Evolutionary conservation across 1,140 invertebrate species (phyloP).

Genomic region (Caenorhabditis remanei): DNA sequence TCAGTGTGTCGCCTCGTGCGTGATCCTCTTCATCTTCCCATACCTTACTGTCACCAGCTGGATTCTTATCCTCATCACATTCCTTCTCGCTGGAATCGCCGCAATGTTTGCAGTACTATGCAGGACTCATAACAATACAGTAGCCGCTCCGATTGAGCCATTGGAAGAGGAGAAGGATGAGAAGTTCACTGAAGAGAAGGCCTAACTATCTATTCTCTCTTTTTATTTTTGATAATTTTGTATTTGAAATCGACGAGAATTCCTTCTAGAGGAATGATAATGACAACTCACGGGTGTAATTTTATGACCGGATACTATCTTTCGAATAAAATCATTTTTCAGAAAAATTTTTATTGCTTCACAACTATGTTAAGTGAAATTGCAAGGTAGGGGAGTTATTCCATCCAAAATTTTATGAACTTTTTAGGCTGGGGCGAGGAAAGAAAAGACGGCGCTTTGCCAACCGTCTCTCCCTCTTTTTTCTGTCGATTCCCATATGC

Average conservation of each 20-base stretch:
- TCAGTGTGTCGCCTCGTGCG: conserved; percentile 59
- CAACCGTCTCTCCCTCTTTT: too few relatives aligned
- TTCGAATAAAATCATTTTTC: neutral
- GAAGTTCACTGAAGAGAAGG: conserved; percentile 18
- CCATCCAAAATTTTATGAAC: too few relatives aligned
- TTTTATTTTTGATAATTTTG: neutral
- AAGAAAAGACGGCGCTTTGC: too few relatives aligned
- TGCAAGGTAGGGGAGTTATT: too few relatives aligned
- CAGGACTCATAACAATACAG: conserved; percentile 46
- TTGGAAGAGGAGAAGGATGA: conserved; percentile 34
- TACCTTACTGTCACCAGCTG: conserved; percentile 53
- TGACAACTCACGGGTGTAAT: neutral
- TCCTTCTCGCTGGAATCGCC: conserved; percentile 40
- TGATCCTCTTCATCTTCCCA: conserved; percentile 52
- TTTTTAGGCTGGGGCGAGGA: too few relatives aligned
- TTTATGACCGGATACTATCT: neutral
- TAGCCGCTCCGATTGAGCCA: conserved; percentile 28
- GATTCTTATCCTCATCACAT: conserved; percentile 34
- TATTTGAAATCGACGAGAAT: neutral
- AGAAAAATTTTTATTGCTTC: neutral
- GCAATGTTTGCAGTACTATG: conserved; percentile 46
- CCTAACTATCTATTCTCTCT: neutral
- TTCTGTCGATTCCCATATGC: too few relatives aligned
- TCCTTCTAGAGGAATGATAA: conserved; percentile 25
- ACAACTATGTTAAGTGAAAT: too few relatives aligned